Evolutionary conservation across 1,140 invertebrate species (phyloP).

Genomic region (Hylyphantes graminicola): DNA sequence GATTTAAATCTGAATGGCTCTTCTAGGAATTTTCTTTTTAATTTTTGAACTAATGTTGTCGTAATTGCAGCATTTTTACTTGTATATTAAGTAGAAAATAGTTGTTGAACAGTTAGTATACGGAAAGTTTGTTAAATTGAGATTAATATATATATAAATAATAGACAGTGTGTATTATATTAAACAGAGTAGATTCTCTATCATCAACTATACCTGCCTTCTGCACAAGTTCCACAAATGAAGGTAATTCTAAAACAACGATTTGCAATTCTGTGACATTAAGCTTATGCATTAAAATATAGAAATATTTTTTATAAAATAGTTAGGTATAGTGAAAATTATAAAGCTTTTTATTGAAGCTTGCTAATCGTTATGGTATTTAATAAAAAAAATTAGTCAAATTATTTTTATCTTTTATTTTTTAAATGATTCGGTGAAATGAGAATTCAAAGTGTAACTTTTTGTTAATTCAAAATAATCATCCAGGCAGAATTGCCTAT

Average conservation of each 20-base stretch:
- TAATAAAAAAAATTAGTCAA: too few species aligned
- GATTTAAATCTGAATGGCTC: constrained; percentile 2
- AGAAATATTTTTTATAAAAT: constrained; percentile 32
- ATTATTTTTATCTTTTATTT: too few species aligned
- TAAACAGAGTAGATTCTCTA: constrained; percentile 15
- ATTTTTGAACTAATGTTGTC: too few species aligned
- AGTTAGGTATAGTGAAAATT: constrained; percentile 2
- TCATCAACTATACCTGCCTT: constrained; percentile 3
- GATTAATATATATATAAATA: constrained; percentile 25
- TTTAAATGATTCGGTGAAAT: too few species aligned
- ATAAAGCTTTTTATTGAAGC: constrained; percentile 9
- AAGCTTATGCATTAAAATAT: constrained; percentile 32
- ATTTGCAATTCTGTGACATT: constrained; percentile 22
- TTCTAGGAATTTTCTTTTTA: not conserved
- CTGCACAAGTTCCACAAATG: constrained; percentile 40
- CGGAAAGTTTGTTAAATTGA: not conserved
- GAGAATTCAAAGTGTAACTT: too few species aligned
- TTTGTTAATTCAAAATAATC: too few species aligned
- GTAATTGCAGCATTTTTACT: not conserved
- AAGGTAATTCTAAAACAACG: constrained; percentile 40
- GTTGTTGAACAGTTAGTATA: constrained; percentile 19
- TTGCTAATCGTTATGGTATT: not conserved
- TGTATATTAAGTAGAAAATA: constrained; percentile 8
- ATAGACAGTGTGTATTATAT: constrained; percentile 16
- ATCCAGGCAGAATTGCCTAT: too few species aligned